Percentiles rank a stretch among this genome's conserved stretches.
These are phyloP conservation scores for Saccostrea cuccullata DNA, from an alignment of 1,140 invertebrate species.

Conservation along the genomic window DNA sequence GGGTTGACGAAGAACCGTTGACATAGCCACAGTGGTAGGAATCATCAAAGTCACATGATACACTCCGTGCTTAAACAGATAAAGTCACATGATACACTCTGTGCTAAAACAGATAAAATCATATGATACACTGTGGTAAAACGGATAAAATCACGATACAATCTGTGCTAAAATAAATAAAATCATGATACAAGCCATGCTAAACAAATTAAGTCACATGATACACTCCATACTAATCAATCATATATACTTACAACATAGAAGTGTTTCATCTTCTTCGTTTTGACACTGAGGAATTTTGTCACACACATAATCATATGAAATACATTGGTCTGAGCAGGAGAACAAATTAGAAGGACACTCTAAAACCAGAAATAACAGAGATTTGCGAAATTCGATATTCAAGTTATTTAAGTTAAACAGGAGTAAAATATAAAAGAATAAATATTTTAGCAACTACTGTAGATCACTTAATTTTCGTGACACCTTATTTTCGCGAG, in stretches of 20 bases:
- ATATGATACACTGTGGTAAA: too few relatives aligned
- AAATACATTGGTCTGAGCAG: slow-evolving; percentile 29
- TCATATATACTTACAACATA: slow-evolving; percentile 19
- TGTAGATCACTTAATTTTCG: too few relatives aligned
- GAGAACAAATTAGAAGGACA: neutral
- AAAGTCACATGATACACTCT: neutral
- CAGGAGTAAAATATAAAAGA: too few relatives aligned
- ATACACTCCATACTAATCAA: too few relatives aligned
- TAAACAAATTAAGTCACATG: too few relatives aligned
- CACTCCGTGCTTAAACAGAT: neutral
- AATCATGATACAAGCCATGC: neutral
- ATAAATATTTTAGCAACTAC: too few relatives aligned
- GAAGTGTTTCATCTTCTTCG: slow-evolving; percentile 35
- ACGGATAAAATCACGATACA: too few relatives aligned
- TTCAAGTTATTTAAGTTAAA: neutral
- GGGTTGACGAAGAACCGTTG: neutral
- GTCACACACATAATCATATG: slow-evolving; percentile 26
- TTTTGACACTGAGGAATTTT: slow-evolving; percentile 28
- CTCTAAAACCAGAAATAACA: slow-evolving; percentile 14
- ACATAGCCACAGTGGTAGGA: slow-evolving; percentile 41
- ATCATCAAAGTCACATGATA: slow-evolving; percentile 39
- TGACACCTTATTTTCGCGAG: too few relatives aligned
- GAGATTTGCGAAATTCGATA: neutral
- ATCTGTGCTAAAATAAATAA: neutral
- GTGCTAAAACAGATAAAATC: too few relatives aligned